Evolutionary conservation across 2,888 invertebrate species (phyloP), one percentile per base, ranked within the genome.

Genomic region (Drosophila helvetica): DNA sequence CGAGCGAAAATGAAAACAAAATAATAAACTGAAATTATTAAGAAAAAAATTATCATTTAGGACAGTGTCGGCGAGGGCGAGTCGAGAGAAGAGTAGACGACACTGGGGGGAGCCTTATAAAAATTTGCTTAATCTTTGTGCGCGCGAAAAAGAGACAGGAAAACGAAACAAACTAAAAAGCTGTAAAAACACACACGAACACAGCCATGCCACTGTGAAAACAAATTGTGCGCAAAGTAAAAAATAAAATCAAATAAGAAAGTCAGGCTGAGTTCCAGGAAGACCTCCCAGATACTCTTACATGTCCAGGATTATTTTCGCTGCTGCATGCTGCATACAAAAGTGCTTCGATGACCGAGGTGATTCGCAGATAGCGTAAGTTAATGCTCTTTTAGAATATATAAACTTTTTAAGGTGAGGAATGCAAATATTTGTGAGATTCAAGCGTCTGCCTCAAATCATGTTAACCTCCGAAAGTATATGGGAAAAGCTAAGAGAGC

Each of bases 81-180:
- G 53, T 17, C 18, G 46, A 7, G 46, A 5, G 46, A 12, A 30
- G 22, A 52, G 18, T n/a, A 19, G 30, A 50, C 47, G 33, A 60
- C 75, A 67, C 53, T 69, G 54, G 56, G 33, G 45, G 52, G 46
- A 47, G 78, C 67, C 70, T 60, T 55, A 61, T 78, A 82, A 73
- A 86, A 86, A 78, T 82, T 86, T 83, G 78, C 79, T 80, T 88
- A 86, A 83, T 85, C 85, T 87, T 52, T 68, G 62, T 67, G 55
- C 53, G 56, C 51, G 65, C 68, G 63, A 65, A 57, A 38, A 15
- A 38, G 63, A 65, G 61, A 70, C 30, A 46, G 38, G 38, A 56
- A 65, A 74, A n/a, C 69, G 70, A 64, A 66, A 55, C 73, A 76
- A 86, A 88, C 83, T 84, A 86, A 88, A 86, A 84, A 88, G 84